Evolutionary conservation across 2,888 invertebrate species (phyloP), one percentile per base, ranked within the genome.

Genomic region (Napeogenes sylphis): DNA sequence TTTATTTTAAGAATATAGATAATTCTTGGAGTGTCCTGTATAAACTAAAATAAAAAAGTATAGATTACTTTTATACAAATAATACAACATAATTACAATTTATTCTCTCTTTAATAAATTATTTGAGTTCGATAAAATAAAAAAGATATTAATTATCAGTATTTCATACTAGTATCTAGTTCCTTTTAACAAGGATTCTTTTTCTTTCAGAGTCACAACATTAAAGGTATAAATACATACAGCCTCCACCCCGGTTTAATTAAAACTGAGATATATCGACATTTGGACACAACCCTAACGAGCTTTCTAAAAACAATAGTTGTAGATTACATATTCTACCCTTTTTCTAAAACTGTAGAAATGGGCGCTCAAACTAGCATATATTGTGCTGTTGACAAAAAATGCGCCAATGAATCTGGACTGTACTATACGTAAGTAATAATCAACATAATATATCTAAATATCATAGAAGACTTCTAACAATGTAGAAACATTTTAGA

Each of bases 311-410:
- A 30, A 51, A 51, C 30, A 21, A 51, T 51, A 30, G 51, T 51
- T 30, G 51, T 51, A 12, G 51, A 51, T 51, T 51, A 30, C 30
- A 30, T 51, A 30, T 51, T 51, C 30, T 51, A 51, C 30, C 51
- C 51, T 10, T 51, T 51, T 12, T 51, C 51, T 6, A 51, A 51
- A 51, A 51, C 51, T 10, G 30, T 51, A 30, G 51, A 51, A 51
- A 51, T 51, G 76, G 95, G 95, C 12, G 95, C 95, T 0, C 95
- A 95, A 83, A 95, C 95, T 0, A 91, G 92, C 0, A 88, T 96
- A 62, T 92, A 94, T 77, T 95, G 95, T 75, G 92, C 94, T 0
- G 84, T 94, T 0, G 93, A 93, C 65, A 93, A 94, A 62, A 84
- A 91, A 14, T 92, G 92, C 65, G 91, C 82, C 0, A 77, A 87